Base-by-base conservation (phyloP, 2,888 invertebrate species). In the Julus scandinavius region DNA sequence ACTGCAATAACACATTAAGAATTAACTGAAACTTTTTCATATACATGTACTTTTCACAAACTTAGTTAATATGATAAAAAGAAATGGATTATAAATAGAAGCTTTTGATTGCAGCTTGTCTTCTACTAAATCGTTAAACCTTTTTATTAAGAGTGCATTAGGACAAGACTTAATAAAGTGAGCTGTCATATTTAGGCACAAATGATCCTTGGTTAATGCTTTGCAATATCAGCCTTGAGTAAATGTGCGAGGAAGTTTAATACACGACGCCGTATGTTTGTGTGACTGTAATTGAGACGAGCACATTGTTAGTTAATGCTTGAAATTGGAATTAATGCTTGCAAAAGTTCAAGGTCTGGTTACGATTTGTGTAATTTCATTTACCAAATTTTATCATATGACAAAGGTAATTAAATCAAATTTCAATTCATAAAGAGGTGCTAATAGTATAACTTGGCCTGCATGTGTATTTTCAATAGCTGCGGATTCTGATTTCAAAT, bases 331-430 rank as follows among this genome's bases (percentile, higher is more conserved):
- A 72, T 29, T 72, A 20, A 20, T 72, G 17, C n/a, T 63, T n/a
- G n/a, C n/a, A 63, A 63, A 63, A 72, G 80, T 80, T 80, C 13
- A 80, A 80, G 80, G 80, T 38, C 80, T 11, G 13, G 20, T 38
- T 80, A 11, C n/a, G 4, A 17, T 63, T 13, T 54, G 15, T 38
- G 20, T 80, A 38, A 80, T 38, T 80, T 80, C 13, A 38, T 80
- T 38, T 5, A n/a, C 20, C 7, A 20, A 20, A 72, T 58, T 72
- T 29, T n/a, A 5, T 72, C 63, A 72, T 72, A 6, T 80, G 80
- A 38, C 80, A 11, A 80, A 80, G 11, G 29, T 80, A 80, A 80
- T 80, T 80, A 80, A 38, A 80, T 80, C 80, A 80, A 38, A 80
- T 80, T 38, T 80, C 80, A 80, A 38, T 80, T 29, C 72, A 29